phyloP scores from a whole-genome alignment of 2,113 vertebrate species.

The Ahaetulla prasina region DNA sequence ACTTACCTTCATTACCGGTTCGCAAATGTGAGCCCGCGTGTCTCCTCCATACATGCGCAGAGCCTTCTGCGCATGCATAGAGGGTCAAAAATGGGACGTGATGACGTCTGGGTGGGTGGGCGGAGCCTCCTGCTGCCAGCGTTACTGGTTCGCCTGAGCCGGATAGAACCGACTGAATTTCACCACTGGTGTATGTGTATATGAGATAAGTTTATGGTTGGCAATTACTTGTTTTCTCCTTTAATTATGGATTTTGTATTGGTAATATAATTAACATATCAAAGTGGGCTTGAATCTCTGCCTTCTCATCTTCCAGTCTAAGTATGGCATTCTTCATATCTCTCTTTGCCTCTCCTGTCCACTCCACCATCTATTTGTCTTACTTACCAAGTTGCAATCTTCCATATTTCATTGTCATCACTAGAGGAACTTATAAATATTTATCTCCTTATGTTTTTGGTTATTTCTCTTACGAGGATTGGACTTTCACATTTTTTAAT shows the following conservation, averaged over 20 bases:
- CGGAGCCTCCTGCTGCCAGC: too few relatives aligned
- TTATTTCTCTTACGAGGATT: not conserved
- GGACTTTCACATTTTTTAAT: not conserved
- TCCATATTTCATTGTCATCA: not conserved
- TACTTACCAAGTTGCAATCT: not conserved
- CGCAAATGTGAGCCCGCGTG: too few relatives aligned
- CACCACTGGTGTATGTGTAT: not conserved
- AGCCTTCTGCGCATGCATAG: too few relatives aligned
- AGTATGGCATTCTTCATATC: not conserved
- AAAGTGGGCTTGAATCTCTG: not conserved
- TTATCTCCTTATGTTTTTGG: not conserved
- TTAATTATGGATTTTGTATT: not conserved
- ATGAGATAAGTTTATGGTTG: not conserved
- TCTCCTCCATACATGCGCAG: too few relatives aligned
- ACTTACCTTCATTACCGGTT: too few relatives aligned
- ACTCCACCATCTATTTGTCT: not conserved
- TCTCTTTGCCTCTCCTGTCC: not conserved
- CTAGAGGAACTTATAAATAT: not conserved
- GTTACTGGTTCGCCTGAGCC: too few relatives aligned
- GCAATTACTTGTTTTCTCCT: not conserved
- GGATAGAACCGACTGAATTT: too few relatives aligned
- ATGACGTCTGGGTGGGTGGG: too few relatives aligned
- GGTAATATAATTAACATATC: not conserved
- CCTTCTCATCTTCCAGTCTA: not conserved
- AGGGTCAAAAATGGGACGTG: too few relatives aligned